Conservation (phyloP, 2,888 invertebrate genomes). For the Hemicrepidius hirtus region DNA sequence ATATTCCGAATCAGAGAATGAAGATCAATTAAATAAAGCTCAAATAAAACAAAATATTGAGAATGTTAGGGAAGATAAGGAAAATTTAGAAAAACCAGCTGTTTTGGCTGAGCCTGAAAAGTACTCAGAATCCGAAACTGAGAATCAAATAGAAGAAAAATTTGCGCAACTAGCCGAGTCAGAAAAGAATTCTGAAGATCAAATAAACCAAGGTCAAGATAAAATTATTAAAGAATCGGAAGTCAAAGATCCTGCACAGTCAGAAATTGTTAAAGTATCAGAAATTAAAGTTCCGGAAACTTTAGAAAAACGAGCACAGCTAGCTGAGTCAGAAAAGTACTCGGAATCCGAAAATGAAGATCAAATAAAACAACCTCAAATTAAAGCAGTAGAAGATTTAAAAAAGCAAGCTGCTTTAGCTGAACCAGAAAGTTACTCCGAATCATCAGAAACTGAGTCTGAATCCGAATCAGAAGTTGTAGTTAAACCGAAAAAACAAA, state of each 20-base stretch:
- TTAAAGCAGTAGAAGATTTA: not conserved
- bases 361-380: not conserved
- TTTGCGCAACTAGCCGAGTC: no score
- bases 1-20: slow-evolving; percentile 7
- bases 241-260: no score
- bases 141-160: no score
- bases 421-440: not conserved
- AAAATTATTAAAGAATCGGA: no score
- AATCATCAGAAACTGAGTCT: not conserved
- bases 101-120: no score
- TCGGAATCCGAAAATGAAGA: not conserved
- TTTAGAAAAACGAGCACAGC: not conserved
- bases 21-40: not conserved
- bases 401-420: not conserved
- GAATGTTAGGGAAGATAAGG: no score
- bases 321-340: slow-evolving; percentile 20
- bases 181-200: no score
- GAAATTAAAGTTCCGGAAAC: slow-evolving; percentile 29
- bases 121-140: no score
- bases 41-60: not conserved
- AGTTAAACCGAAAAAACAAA: not conserved
- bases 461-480: not conserved
- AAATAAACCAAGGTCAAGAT: no score
- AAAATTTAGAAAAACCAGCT: no score
- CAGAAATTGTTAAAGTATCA: no score